Evolutionary conservation across 2,797 vertebrate genomes (phyloP).

Genomic region (Karalla daura): DNA sequence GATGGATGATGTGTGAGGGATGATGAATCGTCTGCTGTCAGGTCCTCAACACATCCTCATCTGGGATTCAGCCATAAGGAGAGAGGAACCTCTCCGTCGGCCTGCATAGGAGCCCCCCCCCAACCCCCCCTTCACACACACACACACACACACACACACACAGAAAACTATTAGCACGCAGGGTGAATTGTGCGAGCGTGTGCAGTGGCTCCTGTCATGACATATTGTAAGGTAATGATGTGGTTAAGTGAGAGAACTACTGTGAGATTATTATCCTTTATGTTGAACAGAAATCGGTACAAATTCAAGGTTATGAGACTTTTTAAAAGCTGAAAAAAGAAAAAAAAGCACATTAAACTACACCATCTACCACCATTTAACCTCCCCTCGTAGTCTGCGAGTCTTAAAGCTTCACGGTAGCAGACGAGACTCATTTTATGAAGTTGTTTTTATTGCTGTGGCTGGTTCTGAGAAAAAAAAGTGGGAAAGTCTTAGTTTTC

Average conservation of each 20-base stretch:
- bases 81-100: conserved; percentile 25
- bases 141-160: neutral
- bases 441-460: neutral
- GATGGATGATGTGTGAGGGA: conserved; percentile 71
- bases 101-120: conserved; percentile 27
- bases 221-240: neutral
- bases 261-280: neutral
- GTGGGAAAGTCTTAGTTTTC: neutral
- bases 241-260: neutral
- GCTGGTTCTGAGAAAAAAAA: neutral
- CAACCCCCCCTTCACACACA: conserved; percentile 45
- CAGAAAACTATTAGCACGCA: conserved; percentile 7
- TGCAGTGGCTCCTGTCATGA: neutral
- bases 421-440: neutral
- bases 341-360: neutral
- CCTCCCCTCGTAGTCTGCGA: too few species aligned
- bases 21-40: conserved; percentile 74
- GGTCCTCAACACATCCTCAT: conserved; percentile 64
- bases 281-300: too few species aligned
- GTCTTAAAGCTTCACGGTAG: too few species aligned
- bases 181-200: neutral
- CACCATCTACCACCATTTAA: too few species aligned
- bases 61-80: conserved; percentile 61
- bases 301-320: too few species aligned
- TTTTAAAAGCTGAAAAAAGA: neutral